These are phyloP conservation scores for Taenioides sp. DNA, from an alignment of 2,797 vertebrate genomes.

Conservation along the genomic window DNA sequence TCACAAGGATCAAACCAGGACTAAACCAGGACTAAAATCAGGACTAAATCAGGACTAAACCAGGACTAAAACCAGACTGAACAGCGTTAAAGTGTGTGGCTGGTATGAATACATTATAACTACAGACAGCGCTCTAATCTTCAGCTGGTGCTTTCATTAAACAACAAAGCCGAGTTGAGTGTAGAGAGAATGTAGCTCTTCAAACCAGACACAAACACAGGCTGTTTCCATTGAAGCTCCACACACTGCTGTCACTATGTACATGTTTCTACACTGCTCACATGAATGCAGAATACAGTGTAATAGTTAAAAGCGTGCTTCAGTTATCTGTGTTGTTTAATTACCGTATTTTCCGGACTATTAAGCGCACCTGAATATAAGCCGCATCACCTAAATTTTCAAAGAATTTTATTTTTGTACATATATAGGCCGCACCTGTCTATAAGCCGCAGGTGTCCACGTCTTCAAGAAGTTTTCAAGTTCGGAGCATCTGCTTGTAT, in stretches of 20 bases:
- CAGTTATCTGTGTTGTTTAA: not conserved
- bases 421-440: no score
- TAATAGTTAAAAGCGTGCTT: not conserved
- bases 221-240: slow-evolving; percentile 36
- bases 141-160: slow-evolving; percentile 37
- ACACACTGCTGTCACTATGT: slow-evolving; percentile 20
- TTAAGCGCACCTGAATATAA: no score
- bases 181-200: slow-evolving; percentile 41
- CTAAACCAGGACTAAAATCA: not conserved
- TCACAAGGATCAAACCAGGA: not conserved
- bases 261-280: not conserved
- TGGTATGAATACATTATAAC: slow-evolving; percentile 37
- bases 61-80: not conserved
- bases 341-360: no score
- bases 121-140: slow-evolving; percentile 57
- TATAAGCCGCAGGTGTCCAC: no score
- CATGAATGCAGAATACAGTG: not conserved
- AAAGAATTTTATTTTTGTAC: no score
- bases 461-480: no score
- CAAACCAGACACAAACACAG: slow-evolving; percentile 47
- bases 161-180: slow-evolving; percentile 46
- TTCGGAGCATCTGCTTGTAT: no score
- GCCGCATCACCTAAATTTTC: no score
- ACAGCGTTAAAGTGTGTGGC: not conserved
- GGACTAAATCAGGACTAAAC: not conserved